Evolutionary conservation across 2,888 invertebrate genomes (phyloP), one percentile per base, ranked within the genome.

Genomic region (Carcina quercana): DNA sequence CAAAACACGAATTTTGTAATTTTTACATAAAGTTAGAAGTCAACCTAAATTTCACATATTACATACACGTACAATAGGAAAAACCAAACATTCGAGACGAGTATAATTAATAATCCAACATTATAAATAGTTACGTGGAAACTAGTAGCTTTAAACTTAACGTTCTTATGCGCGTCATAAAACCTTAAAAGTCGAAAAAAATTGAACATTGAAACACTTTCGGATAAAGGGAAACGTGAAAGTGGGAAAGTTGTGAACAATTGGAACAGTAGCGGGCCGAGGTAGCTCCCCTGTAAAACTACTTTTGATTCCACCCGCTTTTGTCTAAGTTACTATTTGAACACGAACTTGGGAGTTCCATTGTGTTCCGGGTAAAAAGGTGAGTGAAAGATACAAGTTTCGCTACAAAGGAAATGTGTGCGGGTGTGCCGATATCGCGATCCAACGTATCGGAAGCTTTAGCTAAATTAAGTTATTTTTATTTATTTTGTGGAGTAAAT

Each of bases 281-380:
- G 70, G 70, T 69, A 62, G 47, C 65, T 59, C 64, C 62, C 60
- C 61, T 60, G 43, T 54, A 27, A 25, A 71, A 74, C 74, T 75
- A 72, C 72, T 70, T 66, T 59, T 68, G 70, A 71, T 72, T 63
- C 70, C 60, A 53, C 58, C 61, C 61, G 69, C 74, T 71, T 72
- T 78, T 80, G 75, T 80, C 78, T 78, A 75, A 75, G 55, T 79
- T 74, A 61, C 67, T 73, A 61, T 78, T 76, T 69, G 71, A 72
- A 53, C 59, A 53, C 41, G 53, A 61, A 64, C 64, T 66, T 56
- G 55, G 43, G 47, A 62, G 62, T 65, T 66, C 60, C 57, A 66
- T 70, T 72, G 69, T 69, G 54, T 49, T 10, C 27, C n/a, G 22
- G 10, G 35, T 32, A 50, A 53, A 56, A 57, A 55, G 39, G 48